Evolutionary conservation across 2,113 vertebrate genomes (phyloP), one percentile per base, ranked within the genome.

Genomic region (Typhlomys cinereus): DNA sequence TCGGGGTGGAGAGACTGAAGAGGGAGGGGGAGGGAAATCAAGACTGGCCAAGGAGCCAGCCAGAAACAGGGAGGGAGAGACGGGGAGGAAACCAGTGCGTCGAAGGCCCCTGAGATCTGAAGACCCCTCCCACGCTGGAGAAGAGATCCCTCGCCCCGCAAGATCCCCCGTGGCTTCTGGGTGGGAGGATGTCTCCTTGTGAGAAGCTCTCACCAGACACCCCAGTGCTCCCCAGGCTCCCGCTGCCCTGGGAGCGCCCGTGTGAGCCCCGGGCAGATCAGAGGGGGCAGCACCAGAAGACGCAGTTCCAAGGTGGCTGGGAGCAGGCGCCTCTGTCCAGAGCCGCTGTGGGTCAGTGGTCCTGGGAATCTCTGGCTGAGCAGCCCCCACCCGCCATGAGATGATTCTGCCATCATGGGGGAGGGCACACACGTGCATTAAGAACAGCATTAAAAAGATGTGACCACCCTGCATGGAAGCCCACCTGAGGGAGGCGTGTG

Each of bases 21-120:
- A 39, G 18, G 18, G 21, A 21, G 0, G 1, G 4, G 1, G 20
- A 17, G 59, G 46, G 21, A 2, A 12, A 27, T 7, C 6, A 6
- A 36, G 62, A 36, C 12, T 9, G 80, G n/a, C n/a, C n/a, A n/a
- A n/a, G n/a, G 31, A 48, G 21, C 71, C 8, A 0, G 79, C 48
- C 6, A 41, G 59, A 36, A 20, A 27, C 6, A 21, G 10, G 14
- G 52, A 15, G 7, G 36, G 44, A 48, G 15, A 41, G 36, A 18
- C 4, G 21, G 39, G 23, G 36, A 11, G 29, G n/a, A 41, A 36
- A 10, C 75, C n/a, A 29, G n/a, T 23, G 27, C 0, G 5, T 21
- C 25, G 12, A 6, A 7, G 10, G 48, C 29, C 8, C 23, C 25
- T 0, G 14, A 15, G 31, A 39, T 2, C 36, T 27, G 15, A 25